phyloP scores from a whole-genome alignment of 2,888 invertebrate species.

The Cecidostiba fungosa region DNA sequence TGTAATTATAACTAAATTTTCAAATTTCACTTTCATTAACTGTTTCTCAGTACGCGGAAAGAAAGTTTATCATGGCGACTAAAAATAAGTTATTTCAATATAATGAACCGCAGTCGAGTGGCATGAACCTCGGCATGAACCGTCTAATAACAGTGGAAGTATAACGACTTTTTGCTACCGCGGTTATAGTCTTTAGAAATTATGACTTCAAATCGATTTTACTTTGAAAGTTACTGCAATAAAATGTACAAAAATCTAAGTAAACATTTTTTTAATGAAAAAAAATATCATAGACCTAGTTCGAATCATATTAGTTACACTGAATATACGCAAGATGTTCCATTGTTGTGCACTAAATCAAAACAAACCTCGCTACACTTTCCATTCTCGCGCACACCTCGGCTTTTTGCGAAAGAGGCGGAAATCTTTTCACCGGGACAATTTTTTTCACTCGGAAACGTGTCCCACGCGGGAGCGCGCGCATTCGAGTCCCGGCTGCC shows the following conservation, averaged over 20 bases:
- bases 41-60: slow-evolving; percentile 36
- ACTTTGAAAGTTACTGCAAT: not conserved
- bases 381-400: slow-evolving; percentile 21
- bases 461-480: slow-evolving; percentile 21
- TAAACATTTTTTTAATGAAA: not conserved
- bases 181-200: not conserved
- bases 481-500: slow-evolving; percentile 57
- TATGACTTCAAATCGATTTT: not conserved
- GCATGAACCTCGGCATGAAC: slow-evolving; percentile 5
- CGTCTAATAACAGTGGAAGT: slow-evolving; percentile 34
- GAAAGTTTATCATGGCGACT: slow-evolving; percentile 29
- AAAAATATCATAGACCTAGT: not conserved
- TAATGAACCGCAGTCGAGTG: slow-evolving; percentile 32
- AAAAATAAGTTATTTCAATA: slow-evolving; percentile 29
- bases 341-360: not conserved
- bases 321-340: not conserved
- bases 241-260: not conserved
- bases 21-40: slow-evolving; percentile 25
- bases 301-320: not conserved
- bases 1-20: slow-evolving; percentile 14
- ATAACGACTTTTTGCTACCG: slow-evolving; percentile 11
- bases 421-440: slow-evolving; percentile 48
- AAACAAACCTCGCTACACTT: slow-evolving; percentile 18
- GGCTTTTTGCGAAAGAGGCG: slow-evolving; percentile 43
- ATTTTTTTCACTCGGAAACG: slow-evolving; percentile 26